Percentiles rank a stretch among this genome's conserved stretches.
Evolutionary conservation across 2,113 vertebrate species (phyloP).

Genomic region (Zosterops pallidus): DNA sequence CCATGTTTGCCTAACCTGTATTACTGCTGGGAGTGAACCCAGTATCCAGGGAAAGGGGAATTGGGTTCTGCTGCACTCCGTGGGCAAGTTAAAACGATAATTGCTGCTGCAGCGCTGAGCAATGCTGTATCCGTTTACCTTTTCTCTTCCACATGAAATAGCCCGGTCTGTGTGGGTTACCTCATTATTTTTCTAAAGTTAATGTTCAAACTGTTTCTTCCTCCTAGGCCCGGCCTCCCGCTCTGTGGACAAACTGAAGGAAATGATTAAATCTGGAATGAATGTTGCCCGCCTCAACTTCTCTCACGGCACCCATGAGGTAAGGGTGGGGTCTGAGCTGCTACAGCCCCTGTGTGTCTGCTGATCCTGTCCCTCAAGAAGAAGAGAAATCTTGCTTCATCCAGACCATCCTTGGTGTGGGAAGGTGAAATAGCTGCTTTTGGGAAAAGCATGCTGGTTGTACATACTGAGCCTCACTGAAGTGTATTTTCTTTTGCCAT

Average conservation of each 20-base stretch:
- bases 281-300: slow-evolving; percentile 98
- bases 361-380: not conserved
- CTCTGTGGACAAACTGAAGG: slow-evolving; percentile 86
- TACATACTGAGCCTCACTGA: accelerated
- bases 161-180: not conserved
- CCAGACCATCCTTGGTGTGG: not conserved
- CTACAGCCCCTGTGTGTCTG: accelerated
- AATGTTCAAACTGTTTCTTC: not conserved
- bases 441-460: too few species aligned
- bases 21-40: not conserved
- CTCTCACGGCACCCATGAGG: slow-evolving; percentile 96
- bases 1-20: not conserved
- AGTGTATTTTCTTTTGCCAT: not conserved
- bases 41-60: not conserved
- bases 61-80: not conserved
- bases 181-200: not conserved
- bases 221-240: slow-evolving; percentile 88
- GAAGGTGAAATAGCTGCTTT: not conserved
- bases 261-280: slow-evolving; percentile 99
- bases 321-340: slow-evolving; percentile 43
- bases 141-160: not conserved
- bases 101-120: not conserved
- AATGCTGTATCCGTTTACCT: not conserved
- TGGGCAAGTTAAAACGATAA: not conserved
- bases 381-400: not conserved